These are phyloP conservation scores for Pempheris klunzingeri DNA, from an alignment of 2,797 vertebrate genomes.

Conservation along the genomic window DNA sequence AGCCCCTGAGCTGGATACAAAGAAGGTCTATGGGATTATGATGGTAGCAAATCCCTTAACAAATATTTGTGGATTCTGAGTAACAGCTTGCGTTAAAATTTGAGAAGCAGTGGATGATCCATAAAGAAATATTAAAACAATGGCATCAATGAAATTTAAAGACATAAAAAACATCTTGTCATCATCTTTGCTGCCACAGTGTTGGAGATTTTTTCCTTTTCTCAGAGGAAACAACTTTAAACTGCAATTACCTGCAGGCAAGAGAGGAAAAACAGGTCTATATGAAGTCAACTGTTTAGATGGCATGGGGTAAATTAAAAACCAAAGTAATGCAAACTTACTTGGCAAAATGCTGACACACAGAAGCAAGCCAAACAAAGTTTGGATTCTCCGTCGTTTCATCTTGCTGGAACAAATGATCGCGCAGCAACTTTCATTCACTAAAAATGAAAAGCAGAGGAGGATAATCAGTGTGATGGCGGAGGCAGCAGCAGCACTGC, in stretches of 20 bases:
- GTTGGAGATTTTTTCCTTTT: not conserved
- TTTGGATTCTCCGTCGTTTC: slow-evolving; percentile 61
- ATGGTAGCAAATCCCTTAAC: slow-evolving; percentile 65
- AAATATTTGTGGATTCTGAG: slow-evolving; percentile 40
- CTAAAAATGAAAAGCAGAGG: not conserved
- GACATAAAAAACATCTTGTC: not conserved
- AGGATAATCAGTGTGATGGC: not conserved
- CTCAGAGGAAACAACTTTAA: not conserved
- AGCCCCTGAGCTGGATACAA: slow-evolving; percentile 61
- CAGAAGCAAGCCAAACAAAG: slow-evolving; percentile 58
- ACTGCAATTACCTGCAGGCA: not conserved
- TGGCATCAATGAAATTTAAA: not conserved
- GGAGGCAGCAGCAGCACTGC: not conserved
- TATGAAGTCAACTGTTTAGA: not conserved
- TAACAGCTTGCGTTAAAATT: slow-evolving; percentile 20
- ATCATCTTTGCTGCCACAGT: not conserved
- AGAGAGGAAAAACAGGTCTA: not conserved
- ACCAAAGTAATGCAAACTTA: slow-evolving; percentile 62
- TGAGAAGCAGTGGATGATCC: not conserved
- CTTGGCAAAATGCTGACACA: slow-evolving; percentile 65
- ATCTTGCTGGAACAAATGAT: slow-evolving; percentile 65
- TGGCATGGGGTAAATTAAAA: not conserved
- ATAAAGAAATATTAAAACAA: slow-evolving; percentile 6
- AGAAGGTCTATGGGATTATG: slow-evolving; percentile 67
- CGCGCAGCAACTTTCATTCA: slow-evolving; percentile 6